phyloP scores from a whole-genome alignment of 2,113 vertebrate genomes.

The Sinocyclocheilus grahami region DNA sequence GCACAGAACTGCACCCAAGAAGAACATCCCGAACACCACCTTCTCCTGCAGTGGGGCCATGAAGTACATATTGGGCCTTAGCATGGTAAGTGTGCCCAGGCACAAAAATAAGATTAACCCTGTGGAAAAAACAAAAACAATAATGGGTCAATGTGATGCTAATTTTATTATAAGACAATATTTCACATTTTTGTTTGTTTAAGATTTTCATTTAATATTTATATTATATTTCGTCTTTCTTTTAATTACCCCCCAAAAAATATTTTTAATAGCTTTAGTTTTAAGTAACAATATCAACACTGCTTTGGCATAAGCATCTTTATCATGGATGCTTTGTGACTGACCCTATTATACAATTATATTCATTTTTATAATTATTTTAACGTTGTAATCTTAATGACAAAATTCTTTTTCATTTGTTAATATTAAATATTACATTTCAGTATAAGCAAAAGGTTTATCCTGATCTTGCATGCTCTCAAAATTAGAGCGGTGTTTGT shows the following conservation, averaged over 20 bases:
- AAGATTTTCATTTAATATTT: too few relatives aligned
- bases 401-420: background rate
- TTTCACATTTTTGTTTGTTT: too few relatives aligned
- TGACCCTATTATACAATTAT: background rate
- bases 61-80: constrained; percentile 96
- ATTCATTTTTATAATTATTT: background rate
- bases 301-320: background rate
- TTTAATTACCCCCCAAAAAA: too few relatives aligned
- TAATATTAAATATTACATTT: constrained; percentile 1
- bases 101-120: constrained; percentile 93
- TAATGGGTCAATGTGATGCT: background rate
- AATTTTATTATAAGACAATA: too few relatives aligned
- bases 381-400: too few relatives aligned
- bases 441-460: background rate
- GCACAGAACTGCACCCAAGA: constrained; percentile 93
- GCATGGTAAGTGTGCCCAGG: constrained; percentile 93
- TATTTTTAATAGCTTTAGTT: too few relatives aligned
- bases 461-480: background rate
- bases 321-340: background rate
- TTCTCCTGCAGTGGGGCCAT: constrained; percentile 98
- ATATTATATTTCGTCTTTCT: too few relatives aligned
- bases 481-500: background rate
- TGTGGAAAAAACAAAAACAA: constrained; percentile 54
- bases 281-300: background rate
- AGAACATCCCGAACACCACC: constrained; percentile 97